Conservation (phyloP, 2,888 invertebrate genomes). For the Dolichopus griseipennis region DNA sequence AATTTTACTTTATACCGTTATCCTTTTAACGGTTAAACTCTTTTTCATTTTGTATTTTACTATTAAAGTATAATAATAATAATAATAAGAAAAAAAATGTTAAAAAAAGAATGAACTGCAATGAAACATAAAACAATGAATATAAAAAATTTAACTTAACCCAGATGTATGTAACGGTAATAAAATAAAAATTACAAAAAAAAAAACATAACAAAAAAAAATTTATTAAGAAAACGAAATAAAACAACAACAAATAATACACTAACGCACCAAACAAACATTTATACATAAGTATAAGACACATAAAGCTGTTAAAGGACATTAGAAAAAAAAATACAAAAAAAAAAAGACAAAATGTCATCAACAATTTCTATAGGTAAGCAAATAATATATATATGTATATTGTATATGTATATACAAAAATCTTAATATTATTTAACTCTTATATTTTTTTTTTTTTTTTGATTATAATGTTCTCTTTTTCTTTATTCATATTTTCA, state of each 20-base stretch:
- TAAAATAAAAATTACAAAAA: neutral
- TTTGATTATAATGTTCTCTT: too few relatives aligned
- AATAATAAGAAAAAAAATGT: neutral
- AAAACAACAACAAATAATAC: too few relatives aligned
- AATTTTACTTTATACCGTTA: too few relatives aligned
- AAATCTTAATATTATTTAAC: neutral
- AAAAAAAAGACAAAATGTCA: neutral
- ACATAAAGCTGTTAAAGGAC: too few relatives aligned
- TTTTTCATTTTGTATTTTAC: neutral
- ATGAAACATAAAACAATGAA: neutral
- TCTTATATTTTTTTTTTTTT: too few relatives aligned
- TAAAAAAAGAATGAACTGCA: neutral
- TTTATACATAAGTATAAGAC: too few relatives aligned
- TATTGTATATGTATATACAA: too few relatives aligned
- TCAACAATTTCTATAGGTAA: slow-evolving; percentile 4
- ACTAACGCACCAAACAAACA: neutral
- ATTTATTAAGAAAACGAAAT: too few relatives aligned
- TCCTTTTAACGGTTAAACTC: slow-evolving; percentile 1
- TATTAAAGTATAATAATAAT: neutral
- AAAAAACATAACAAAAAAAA: neutral
- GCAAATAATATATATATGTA: neutral
- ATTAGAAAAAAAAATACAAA: neutral
- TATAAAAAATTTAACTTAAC: neutral
- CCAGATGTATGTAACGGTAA: neutral
- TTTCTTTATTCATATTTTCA: too few relatives aligned